Evolutionary conservation across 2,797 vertebrate species (phyloP).

Genomic region (Poecilia gillii): DNA sequence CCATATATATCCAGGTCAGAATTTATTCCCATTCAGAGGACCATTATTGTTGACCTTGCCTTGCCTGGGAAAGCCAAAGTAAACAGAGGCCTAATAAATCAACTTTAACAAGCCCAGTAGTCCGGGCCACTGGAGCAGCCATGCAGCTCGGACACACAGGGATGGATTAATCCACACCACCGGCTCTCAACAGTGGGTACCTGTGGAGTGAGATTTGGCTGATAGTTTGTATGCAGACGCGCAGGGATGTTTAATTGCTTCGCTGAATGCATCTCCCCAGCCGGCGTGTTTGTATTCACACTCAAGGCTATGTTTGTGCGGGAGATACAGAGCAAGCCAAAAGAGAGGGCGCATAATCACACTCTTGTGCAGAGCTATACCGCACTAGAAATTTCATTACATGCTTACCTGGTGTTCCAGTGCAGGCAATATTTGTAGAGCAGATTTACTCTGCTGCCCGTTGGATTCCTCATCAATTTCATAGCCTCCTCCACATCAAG

Average conservation of each 20-base stretch:
- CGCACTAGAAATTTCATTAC: conserved; percentile 77
- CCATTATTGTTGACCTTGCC: conserved; percentile 86
- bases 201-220: conserved; percentile 80
- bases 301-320: conserved; percentile 60
- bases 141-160: conserved; percentile 72
- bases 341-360: conserved; percentile 71
- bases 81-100: conserved; percentile 86
- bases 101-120: conserved; percentile 84
- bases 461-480: conserved; percentile 78
- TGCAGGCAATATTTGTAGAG: conserved; percentile 69
- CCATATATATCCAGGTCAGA: conserved; percentile 68
- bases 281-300: conserved; percentile 65
- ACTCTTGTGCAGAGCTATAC: conserved; percentile 65
- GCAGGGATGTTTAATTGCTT: conserved; percentile 80
- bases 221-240: conserved; percentile 77
- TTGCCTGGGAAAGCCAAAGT: conserved; percentile 81
- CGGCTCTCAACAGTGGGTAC: conserved; percentile 74
- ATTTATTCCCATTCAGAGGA: conserved; percentile 85
- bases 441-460: conserved; percentile 70
- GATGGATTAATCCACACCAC: conserved; percentile 76
- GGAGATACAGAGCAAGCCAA: conserved; percentile 62
- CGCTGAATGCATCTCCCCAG: conserved; percentile 74
- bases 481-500: conserved; percentile 63
- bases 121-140: conserved; percentile 68
- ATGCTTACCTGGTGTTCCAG: conserved; percentile 76